A percentile compares a stretch with the other conserved stretches of the same genome.
Conservation (phyloP, 2,888 invertebrate genomes). For the Xestia c-nigrum region DNA sequence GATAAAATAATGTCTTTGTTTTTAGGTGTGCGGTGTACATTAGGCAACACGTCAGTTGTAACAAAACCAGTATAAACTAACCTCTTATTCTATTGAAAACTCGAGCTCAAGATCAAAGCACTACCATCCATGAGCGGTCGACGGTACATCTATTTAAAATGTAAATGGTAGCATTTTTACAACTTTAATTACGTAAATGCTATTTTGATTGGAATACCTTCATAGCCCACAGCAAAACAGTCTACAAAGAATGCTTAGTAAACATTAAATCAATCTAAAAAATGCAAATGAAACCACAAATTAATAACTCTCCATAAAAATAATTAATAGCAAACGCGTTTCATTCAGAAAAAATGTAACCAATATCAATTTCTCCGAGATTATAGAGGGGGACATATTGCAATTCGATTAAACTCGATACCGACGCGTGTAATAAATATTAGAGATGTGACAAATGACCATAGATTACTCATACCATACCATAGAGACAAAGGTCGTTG, state of each 20-base stretch:
- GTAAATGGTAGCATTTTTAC: neutral
- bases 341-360: slow-evolving; percentile 42
- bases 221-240: neutral
- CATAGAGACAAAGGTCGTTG: slow-evolving; percentile 68
- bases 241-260: slow-evolving; percentile 14
- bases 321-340: slow-evolving; percentile 32
- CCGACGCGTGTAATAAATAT: slow-evolving; percentile 67
- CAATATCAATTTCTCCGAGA: slow-evolving; percentile 49
- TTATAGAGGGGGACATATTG: slow-evolving; percentile 55
- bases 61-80: neutral
- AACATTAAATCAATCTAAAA: slow-evolving; percentile 30
- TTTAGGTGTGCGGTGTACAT: neutral
- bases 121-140: neutral
- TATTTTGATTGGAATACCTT: slow-evolving; percentile 14
- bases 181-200: neutral
- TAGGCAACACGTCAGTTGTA: neutral
- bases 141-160: neutral
- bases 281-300: slow-evolving; percentile 26
- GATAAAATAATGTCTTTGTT: neutral
- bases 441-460: slow-evolving; percentile 73
- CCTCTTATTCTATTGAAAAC: neutral
- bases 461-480: slow-evolving; percentile 75
- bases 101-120: neutral
- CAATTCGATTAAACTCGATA: slow-evolving; percentile 75
- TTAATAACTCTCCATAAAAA: slow-evolving; percentile 37